These are phyloP conservation scores for Epirrita christyi DNA, from an alignment of 2,888 invertebrate genomes.

Conservation along the genomic window DNA sequence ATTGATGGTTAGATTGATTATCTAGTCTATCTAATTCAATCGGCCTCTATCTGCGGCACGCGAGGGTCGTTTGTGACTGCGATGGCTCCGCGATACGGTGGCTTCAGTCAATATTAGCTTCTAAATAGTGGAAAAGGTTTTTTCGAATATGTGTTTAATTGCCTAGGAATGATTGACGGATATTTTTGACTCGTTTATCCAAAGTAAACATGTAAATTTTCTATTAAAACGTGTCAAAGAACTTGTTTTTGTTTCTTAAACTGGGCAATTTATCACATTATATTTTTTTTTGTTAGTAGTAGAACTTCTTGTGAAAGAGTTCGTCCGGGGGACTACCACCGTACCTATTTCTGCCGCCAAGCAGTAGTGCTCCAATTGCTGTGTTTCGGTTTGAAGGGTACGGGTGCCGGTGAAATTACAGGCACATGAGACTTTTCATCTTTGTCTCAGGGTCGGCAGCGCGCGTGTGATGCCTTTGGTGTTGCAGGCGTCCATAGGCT, in stretches of 20 bases:
- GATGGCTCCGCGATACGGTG: conserved; percentile 52
- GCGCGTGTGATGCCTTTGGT: too few species aligned
- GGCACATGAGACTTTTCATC: too few species aligned
- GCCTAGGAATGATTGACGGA: conserved; percentile 13
- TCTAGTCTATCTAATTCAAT: conserved; percentile 72
- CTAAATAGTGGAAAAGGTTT: conserved; percentile 34
- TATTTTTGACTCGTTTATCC: background rate
- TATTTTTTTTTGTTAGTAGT: conserved; percentile 10
- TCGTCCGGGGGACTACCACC: too few species aligned
- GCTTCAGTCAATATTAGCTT: conserved; percentile 37
- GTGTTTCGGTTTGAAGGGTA: too few species aligned
- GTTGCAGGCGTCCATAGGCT: too few species aligned
- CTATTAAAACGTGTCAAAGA: background rate
- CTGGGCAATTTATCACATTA: conserved; percentile 3
- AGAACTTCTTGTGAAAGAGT: too few species aligned
- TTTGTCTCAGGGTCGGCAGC: too few species aligned
- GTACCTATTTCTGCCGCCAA: too few species aligned
- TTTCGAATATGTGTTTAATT: conserved; percentile 27
- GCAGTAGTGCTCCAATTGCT: too few species aligned
- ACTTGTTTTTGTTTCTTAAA: background rate
- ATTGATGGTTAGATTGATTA: conserved; percentile 67
- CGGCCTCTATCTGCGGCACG: conserved; percentile 63
- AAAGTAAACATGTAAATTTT: background rate
- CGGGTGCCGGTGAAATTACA: too few species aligned
- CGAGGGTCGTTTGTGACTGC: conserved; percentile 59